Evolutionary conservation across 2,888 invertebrate genomes (phyloP), one percentile per base, ranked within the genome.

Genomic region (Pelosia muscerda): DNA sequence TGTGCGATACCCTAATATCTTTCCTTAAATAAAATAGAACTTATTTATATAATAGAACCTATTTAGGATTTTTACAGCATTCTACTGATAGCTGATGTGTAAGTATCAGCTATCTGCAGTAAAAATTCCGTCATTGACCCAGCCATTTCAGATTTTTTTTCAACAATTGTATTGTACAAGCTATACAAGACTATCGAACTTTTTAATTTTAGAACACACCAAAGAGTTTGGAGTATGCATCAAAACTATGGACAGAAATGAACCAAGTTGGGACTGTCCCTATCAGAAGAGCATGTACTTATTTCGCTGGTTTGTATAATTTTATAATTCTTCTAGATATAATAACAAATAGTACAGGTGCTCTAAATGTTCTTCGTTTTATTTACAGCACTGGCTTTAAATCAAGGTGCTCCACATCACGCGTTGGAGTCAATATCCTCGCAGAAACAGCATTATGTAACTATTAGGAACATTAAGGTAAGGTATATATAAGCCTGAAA

Each of bases 401-500:
- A 96, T 59, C 97, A 97, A 86, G 96, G 96, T 23, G 92, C 95
- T 31, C 96, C 97, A 22, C 95, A 96, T 26, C 86, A 96, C 57
- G 96, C 97, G 0, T 75, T 97, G 34, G 97, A 98, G 91, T 94
- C 97, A 60, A 83, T 97, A 63, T 90, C 95, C 6, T 84, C 91
- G 3, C 90, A 90, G 77, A 96, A 95, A 74, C 95, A 95, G 65
- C 95, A 96, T 78, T 97, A 97, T 82, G 96, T 97, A 8, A 96
- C 96, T 6, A 86, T 97, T 13, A 95, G 97, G 78, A 97, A 97
- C 93, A 89, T 97, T 13, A 97, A 96, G 93, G 96, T 97, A 81
- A 68, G 38, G 58, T n/a, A 49, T 28, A 54, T 25, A 1, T 13
- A 55, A 25, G 23, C 19, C 1, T 42, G 15, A 38, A 25, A 22